These are phyloP conservation scores for Nemopilema nomurai DNA, from an alignment of 30 jellyfish, hydroid and myxozoan species.

Conservation along the genomic window DNA sequence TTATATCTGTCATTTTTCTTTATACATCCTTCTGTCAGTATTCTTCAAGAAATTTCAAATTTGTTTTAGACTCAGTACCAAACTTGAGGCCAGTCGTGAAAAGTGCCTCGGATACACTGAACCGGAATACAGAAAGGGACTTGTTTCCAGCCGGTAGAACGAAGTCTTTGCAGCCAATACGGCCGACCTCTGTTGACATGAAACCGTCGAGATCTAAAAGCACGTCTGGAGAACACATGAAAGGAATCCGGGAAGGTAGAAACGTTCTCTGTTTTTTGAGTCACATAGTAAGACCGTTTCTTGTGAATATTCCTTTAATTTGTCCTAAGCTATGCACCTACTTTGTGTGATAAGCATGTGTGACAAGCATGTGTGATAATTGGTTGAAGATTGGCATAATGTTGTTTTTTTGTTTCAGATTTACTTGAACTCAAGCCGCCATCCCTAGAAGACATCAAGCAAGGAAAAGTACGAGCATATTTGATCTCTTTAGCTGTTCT, in stretches of 20 bases:
- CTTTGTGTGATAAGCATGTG: too few species aligned
- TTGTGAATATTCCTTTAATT: too few species aligned
- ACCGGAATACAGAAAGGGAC: conserved; percentile 47
- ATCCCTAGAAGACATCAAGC: conserved; percentile 59
- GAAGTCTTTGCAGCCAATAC: conserved; percentile 64
- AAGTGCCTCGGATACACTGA: conserved; percentile 67
- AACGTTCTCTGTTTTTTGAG: not conserved
- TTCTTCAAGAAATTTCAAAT: not conserved
- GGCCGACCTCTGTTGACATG: conserved; percentile 40
- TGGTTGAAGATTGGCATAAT: not conserved
- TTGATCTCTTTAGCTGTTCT: not conserved
- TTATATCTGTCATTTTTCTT: too few species aligned
- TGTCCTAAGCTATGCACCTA: too few species aligned
- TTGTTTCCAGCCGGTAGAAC: conserved; percentile 69
- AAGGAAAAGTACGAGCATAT: conserved; percentile 60
- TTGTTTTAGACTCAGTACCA: conserved; percentile 52
- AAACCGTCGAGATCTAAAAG: conserved; percentile 66
- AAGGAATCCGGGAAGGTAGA: conserved; percentile 76
- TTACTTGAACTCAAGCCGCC: conserved; percentile 81
- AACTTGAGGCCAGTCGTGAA: conserved; percentile 55
- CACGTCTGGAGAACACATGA: conserved; percentile 64
- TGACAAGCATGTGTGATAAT: not conserved
- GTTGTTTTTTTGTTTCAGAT: conserved; percentile 18
- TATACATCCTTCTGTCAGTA: too few species aligned
- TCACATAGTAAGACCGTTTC: not conserved